Percentiles rank a stretch among this genome's conserved stretches.
phyloP scores from a whole-genome alignment of 2,888 invertebrate genomes.

The Altica lythri region DNA sequence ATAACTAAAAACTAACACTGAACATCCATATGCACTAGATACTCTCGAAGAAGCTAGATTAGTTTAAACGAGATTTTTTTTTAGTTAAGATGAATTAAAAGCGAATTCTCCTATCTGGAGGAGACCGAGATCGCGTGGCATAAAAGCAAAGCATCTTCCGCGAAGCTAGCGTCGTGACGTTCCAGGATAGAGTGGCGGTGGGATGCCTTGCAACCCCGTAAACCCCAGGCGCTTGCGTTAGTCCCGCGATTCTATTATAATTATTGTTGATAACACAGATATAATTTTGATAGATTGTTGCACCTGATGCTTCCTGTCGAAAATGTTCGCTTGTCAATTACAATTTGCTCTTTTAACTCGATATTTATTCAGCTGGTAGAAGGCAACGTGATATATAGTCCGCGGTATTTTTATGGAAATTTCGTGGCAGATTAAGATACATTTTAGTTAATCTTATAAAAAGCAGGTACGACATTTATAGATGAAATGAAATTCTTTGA shows the following conservation, averaged over 20 bases:
- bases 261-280: slow-evolving; percentile 51
- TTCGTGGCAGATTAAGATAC: too few species aligned
- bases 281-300: slow-evolving; percentile 42
- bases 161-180: slow-evolving; percentile 43
- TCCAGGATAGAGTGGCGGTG: slow-evolving; percentile 50
- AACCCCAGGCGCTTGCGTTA: slow-evolving; percentile 50
- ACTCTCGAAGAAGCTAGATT: too few species aligned
- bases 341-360: slow-evolving; percentile 26
- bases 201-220: slow-evolving; percentile 47
- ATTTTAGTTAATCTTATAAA: too few species aligned
- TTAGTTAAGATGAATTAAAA: slow-evolving; percentile 10
- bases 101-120: slow-evolving; percentile 41
- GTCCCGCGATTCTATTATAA: slow-evolving; percentile 52
- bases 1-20: slow-evolving; percentile 14
- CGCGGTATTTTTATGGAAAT: slow-evolving; percentile 10
- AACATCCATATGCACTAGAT: slow-evolving; percentile 1
- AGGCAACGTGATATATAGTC: slow-evolving; percentile 5
- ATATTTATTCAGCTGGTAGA: slow-evolving; percentile 18
- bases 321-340: slow-evolving; percentile 23
- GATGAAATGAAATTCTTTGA: not conserved
- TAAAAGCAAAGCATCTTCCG: slow-evolving; percentile 46
- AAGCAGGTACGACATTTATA: not conserved
- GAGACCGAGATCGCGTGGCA: slow-evolving; percentile 44
- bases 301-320: slow-evolving; percentile 30
- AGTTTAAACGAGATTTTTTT: slow-evolving; percentile 9